Percentiles rank a stretch among this genome's conserved stretches.
These are phyloP conservation scores for Orchestia grillus DNA, from an alignment of 1,140 invertebrate species.

Conservation along the genomic window DNA sequence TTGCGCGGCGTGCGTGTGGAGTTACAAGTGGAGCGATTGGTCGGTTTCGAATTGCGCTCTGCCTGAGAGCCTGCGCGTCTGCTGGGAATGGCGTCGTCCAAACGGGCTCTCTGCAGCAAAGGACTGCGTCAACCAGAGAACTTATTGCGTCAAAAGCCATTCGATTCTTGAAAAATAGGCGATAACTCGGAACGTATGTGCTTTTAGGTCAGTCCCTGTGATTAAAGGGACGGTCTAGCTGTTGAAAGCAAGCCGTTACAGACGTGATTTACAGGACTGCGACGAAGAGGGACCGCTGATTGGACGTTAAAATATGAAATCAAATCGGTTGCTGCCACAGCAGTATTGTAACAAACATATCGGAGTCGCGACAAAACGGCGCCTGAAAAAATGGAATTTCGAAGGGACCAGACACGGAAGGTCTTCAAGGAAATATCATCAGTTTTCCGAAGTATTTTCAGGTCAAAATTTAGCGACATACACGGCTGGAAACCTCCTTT, in stretches of 20 bases:
- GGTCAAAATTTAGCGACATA: neutral
- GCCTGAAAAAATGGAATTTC: neutral
- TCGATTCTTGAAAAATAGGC: slow-evolving; percentile 8
- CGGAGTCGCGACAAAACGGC: neutral
- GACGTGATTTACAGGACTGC: neutral
- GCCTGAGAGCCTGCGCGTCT: neutral
- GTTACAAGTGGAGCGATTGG: slow-evolving; percentile 47
- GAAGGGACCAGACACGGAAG: neutral
- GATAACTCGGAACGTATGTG: neutral
- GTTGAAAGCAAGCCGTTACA: neutral
- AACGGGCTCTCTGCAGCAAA: neutral
- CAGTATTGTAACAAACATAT: neutral
- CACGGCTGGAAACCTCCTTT: too few species aligned
- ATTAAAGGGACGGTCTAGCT: neutral
- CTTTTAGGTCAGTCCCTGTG: neutral
- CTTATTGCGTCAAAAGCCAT: neutral
- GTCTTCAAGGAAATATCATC: neutral
- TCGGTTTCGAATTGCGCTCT: slow-evolving; percentile 43
- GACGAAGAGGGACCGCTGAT: neutral
- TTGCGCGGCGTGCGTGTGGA: neutral
- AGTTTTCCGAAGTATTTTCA: neutral
- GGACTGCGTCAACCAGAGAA: slow-evolving; percentile 6
- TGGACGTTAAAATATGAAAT: slow-evolving; percentile 2
- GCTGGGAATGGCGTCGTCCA: slow-evolving; percentile 31
- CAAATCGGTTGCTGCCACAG: neutral